phyloP scores from a whole-genome alignment of 2,113 vertebrate genomes.

The Pterocles orientalis region DNA sequence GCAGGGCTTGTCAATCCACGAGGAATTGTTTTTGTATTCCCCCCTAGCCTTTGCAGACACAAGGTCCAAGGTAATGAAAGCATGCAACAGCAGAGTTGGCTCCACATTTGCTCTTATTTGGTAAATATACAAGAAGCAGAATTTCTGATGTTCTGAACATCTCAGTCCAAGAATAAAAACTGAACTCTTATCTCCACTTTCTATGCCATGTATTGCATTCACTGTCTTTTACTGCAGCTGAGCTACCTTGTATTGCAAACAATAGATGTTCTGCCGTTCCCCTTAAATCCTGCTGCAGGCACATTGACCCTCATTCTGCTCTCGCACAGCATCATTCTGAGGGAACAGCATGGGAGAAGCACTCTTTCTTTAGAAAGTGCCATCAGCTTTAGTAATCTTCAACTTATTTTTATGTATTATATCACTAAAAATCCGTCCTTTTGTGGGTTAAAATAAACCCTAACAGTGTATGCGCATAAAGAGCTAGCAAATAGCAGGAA shows the following conservation, averaged over 20 bases:
- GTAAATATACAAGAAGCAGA: not conserved
- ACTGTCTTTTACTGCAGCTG: not conserved
- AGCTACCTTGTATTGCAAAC: not conserved
- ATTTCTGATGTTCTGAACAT: not conserved
- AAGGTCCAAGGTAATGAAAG: not conserved
- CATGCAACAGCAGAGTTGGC: too few relatives aligned
- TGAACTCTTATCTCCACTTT: not conserved
- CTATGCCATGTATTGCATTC: not conserved
- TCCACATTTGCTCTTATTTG: not conserved
- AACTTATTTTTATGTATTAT: not conserved
- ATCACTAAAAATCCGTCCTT: not conserved
- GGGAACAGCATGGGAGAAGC: not conserved
- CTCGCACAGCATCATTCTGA: not conserved
- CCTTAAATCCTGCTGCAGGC: not conserved
- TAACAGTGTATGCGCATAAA: fast-evolving
- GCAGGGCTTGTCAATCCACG: not conserved
- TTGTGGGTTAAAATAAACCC: not conserved
- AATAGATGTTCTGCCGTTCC: not conserved
- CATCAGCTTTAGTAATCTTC: not conserved
- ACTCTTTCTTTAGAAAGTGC: not conserved
- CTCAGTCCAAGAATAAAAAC: not conserved
- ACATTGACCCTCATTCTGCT: not conserved
- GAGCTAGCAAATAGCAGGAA: not conserved
- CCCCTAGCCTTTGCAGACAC: not conserved
- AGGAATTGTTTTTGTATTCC: not conserved